Percentiles rank a stretch among this genome's conserved stretches.
Evolutionary conservation across 2,113 vertebrate species (phyloP).

Genomic region (Axis porcinus): DNA sequence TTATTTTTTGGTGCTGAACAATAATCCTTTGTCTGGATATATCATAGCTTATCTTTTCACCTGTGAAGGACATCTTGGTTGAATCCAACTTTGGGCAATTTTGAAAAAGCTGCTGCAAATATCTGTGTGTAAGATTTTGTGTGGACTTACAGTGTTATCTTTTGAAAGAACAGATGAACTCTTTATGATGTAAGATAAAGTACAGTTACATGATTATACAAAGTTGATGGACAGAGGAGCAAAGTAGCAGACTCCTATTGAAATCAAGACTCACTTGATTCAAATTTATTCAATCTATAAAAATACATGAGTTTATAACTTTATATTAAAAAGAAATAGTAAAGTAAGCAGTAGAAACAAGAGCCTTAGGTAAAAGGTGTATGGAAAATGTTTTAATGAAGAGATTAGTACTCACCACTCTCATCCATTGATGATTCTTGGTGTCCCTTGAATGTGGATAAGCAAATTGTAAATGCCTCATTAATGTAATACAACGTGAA

Average conservation of each 20-base stretch:
- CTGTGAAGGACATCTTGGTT: background rate
- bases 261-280: background rate
- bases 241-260: too few species aligned
- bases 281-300: background rate
- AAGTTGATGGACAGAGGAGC: background rate
- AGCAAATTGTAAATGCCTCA: background rate
- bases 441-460: background rate
- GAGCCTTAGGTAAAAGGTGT: background rate
- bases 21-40: background rate
- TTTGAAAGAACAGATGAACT: background rate
- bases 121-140: background rate
- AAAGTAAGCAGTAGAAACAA: background rate
- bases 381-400: background rate
- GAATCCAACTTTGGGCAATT: background rate
- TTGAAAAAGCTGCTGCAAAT: background rate
- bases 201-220: background rate
- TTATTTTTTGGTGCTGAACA: background rate
- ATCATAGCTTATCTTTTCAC: background rate
- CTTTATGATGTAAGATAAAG: background rate
- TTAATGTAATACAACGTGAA: rapidly evolving
- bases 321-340: background rate
- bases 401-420: too few species aligned
- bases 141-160: background rate
- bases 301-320: background rate
- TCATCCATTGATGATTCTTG: rapidly evolving